phyloP scores from a whole-genome alignment of 1,140 invertebrate species.

The Gonatopus flavifemur region DNA sequence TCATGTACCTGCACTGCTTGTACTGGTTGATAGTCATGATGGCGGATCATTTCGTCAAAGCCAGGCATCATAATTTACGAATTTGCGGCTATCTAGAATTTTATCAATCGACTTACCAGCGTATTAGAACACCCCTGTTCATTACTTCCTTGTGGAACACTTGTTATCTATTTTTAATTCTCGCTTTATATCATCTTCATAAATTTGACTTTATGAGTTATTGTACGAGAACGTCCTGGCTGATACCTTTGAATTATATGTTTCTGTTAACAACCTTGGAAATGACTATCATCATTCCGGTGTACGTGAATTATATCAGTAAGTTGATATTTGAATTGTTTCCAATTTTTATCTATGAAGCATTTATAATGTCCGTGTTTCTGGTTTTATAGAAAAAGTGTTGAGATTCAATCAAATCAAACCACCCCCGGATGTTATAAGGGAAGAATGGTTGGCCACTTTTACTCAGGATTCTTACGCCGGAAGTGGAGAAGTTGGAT shows the following conservation, averaged over 20 bases:
- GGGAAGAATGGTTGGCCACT: constrained; percentile 62
- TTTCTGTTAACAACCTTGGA: constrained; percentile 61
- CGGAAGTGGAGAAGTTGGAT: constrained; percentile 60
- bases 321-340: constrained; percentile 38
- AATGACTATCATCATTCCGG: constrained; percentile 58
- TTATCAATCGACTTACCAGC: constrained; percentile 64
- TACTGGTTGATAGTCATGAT: constrained; percentile 67
- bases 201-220: constrained; percentile 62
- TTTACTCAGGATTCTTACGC: constrained; percentile 55
- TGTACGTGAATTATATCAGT: constrained; percentile 65
- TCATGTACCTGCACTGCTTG: constrained; percentile 64
- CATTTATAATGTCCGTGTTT: not conserved
- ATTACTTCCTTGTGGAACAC: constrained; percentile 67
- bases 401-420: constrained; percentile 61
- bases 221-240: constrained; percentile 59
- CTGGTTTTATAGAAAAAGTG: constrained; percentile 58
- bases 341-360: constrained; percentile 4
- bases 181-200: constrained; percentile 66
- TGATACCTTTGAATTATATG: constrained; percentile 64
- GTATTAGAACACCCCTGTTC: constrained; percentile 64
- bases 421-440: constrained; percentile 61
- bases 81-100: constrained; percentile 69
- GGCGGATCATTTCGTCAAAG: constrained; percentile 62
- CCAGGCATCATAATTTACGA: constrained; percentile 62
- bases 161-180: constrained; percentile 61